These are phyloP conservation scores for Thumatha senex DNA, from an alignment of 2,888 invertebrate species.

Conservation along the genomic window DNA sequence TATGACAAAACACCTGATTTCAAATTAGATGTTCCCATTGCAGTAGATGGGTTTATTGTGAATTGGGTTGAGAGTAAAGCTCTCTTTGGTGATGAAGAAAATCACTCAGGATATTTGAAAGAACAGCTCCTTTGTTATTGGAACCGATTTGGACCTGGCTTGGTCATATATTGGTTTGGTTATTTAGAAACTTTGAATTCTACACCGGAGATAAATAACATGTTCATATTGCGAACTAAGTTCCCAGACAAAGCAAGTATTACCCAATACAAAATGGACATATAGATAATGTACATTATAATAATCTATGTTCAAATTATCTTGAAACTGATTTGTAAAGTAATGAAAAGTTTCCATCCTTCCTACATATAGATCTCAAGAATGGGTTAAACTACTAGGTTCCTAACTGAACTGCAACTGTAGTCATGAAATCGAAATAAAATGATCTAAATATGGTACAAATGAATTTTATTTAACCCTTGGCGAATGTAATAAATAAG, in stretches of 20 bases:
- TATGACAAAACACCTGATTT: constrained; percentile 98
- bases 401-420: too few relatives aligned
- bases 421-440: too few relatives aligned
- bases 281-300: constrained; percentile 18
- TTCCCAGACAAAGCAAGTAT: constrained; percentile 81
- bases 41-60: constrained; percentile 91
- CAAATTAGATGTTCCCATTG: constrained; percentile 94
- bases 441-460: too few relatives aligned
- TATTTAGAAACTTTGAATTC: constrained; percentile 88
- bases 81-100: constrained; percentile 93
- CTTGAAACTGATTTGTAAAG: not conserved
- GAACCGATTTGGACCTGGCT: constrained; percentile 96
- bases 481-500: too few relatives aligned
- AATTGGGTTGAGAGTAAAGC: constrained; percentile 99
- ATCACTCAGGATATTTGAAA: constrained; percentile 91
- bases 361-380: too few relatives aligned
- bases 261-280: constrained; percentile 69
- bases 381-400: too few relatives aligned
- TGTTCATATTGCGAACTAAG: constrained; percentile 80
- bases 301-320: not conserved
- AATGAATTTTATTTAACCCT: too few relatives aligned
- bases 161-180: constrained; percentile 98
- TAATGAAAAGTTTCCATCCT: too few relatives aligned
- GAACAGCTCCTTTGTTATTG: constrained; percentile 95
- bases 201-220: constrained; percentile 86